These are phyloP conservation scores for Prenolepis imparis DNA, from an alignment of 2,888 invertebrate genomes.

Conservation along the genomic window DNA sequence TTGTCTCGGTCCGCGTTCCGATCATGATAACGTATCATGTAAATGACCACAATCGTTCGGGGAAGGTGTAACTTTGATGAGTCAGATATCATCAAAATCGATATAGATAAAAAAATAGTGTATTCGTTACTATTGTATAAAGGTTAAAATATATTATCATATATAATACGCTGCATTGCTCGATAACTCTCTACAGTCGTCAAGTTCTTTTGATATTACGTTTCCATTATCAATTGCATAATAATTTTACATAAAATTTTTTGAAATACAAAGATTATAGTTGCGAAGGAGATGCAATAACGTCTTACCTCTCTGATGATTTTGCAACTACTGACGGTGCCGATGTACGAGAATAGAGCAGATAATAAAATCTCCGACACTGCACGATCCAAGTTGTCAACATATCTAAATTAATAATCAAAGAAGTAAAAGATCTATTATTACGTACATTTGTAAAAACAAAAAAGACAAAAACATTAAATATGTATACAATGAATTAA, in stretches of 20 bases:
- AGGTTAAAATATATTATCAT: neutral
- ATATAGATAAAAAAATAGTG: neutral
- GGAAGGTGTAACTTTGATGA: conserved; percentile 10
- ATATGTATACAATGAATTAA: neutral
- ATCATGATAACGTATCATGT: conserved; percentile 20
- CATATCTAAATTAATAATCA: conserved; percentile 83
- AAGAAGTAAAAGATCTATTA: neutral
- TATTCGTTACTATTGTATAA: neutral
- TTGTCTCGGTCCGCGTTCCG: conserved; percentile 17
- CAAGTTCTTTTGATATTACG: neutral
- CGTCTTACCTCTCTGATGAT: conserved; percentile 88
- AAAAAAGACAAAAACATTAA: neutral
- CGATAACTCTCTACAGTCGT: neutral
- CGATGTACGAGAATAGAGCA: conserved; percentile 89
- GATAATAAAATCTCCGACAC: conserved; percentile 88
- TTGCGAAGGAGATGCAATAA: neutral
- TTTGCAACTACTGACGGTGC: conserved; percentile 89
- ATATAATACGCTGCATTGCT: neutral
- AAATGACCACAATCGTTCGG: conserved; percentile 20
- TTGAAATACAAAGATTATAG: neutral
- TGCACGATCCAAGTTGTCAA: conserved; percentile 88
- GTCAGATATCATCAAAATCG: neutral
- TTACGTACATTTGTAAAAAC: neutral
- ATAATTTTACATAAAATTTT: neutral
- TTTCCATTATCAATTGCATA: neutral